phyloP scores from a whole-genome alignment of 2,113 vertebrate genomes.

The Brachypteracias leptosomus region DNA sequence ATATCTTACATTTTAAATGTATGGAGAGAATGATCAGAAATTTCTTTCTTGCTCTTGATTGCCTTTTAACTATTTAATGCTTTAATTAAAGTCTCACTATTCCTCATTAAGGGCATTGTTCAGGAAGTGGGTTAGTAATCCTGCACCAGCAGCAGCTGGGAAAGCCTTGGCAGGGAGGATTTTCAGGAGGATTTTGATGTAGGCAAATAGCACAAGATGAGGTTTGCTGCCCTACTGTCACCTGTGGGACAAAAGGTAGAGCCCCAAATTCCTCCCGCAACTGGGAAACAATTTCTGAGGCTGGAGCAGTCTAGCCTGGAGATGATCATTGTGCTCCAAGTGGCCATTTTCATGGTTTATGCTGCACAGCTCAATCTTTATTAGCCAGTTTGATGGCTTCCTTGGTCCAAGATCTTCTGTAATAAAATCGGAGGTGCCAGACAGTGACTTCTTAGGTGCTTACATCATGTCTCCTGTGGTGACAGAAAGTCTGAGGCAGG shows the following conservation, averaged over 20 bases:
- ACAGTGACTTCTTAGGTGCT: not conserved
- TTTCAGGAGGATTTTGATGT: not conserved
- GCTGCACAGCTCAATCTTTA: not conserved
- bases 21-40: not conserved
- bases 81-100: slow-evolving; percentile 58
- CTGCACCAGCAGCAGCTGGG: not conserved
- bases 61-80: slow-evolving; percentile 48
- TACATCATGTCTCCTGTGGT: not conserved
- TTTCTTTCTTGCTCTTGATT: slow-evolving; percentile 31
- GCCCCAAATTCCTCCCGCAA: not conserved
- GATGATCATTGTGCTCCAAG: not conserved
- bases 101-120: slow-evolving; percentile 25
- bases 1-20: not conserved
- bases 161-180: not conserved
- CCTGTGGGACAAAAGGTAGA: not conserved
- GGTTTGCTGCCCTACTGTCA: not conserved
- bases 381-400: not conserved
- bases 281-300: not conserved
- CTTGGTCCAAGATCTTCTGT: not conserved
- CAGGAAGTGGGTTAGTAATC: slow-evolving; percentile 7
- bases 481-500: not conserved
- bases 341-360: not conserved
- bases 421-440: slow-evolving; percentile 11
- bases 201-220: not conserved
- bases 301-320: not conserved